Percentiles rank a stretch among this genome's conserved stretches.
Evolutionary conservation across 2,888 invertebrate species (phyloP).

Genomic region (Calephelis perditalis): DNA sequence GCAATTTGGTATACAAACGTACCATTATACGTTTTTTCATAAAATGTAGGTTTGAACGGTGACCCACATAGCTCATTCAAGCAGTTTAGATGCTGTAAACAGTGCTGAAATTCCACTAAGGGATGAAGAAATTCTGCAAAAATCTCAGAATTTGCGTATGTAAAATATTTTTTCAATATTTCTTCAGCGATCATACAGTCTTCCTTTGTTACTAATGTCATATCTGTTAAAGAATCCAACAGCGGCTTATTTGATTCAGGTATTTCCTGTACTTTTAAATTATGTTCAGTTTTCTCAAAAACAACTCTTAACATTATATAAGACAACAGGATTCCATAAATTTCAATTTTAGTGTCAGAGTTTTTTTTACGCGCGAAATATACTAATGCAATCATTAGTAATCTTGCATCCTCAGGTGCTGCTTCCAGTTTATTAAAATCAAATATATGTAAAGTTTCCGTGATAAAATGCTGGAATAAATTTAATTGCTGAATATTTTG

Average conservation of each 20-base stretch:
- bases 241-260: conserved; percentile 6
- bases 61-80: conserved; percentile 42
- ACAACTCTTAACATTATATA: conserved; percentile 36
- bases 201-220: not conserved
- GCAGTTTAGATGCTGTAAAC: conserved; percentile 39
- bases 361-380: conserved; percentile 4
- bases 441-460: conserved; percentile 1
- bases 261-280: not conserved
- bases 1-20: conserved; percentile 38
- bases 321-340: conserved; percentile 36
- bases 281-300: conserved; percentile 19
- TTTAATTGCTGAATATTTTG: not conserved
- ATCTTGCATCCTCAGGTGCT: conserved; percentile 2
- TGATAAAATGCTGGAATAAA: conserved; percentile 7
- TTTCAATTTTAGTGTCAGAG: conserved; percentile 34
- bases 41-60: conserved; percentile 32
- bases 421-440: not conserved
- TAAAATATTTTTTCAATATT: not conserved
- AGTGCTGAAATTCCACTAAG: conserved; percentile 38
- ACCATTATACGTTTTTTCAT: conserved; percentile 37
- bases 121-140: conserved; percentile 25
- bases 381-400: conserved; percentile 6
- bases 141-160: conserved; percentile 13
- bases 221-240: not conserved
- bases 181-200: not conserved